Evolutionary conservation across 2,888 invertebrate genomes (phyloP).

Genomic region (Drosophila mettleri): DNA sequence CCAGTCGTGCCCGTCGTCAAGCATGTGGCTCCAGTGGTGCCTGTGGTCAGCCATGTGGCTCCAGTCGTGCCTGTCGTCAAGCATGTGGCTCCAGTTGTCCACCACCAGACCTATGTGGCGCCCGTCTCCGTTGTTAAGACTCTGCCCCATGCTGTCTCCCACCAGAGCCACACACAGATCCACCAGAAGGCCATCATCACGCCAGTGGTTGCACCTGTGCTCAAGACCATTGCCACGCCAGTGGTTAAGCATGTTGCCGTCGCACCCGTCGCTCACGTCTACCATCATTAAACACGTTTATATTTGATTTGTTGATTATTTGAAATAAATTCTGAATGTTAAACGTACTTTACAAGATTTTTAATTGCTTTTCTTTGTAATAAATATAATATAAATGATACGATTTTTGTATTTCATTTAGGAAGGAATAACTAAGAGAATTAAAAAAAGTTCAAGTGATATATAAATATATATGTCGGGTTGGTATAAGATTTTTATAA

Average conservation of each 20-base stretch:
- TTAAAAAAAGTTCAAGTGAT: too few species aligned
- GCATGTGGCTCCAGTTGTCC: slow-evolving; percentile 43
- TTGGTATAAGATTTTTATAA: too few species aligned
- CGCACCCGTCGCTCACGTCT: slow-evolving; percentile 68
- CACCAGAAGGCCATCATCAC: slow-evolving; percentile 70
- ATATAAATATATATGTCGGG: too few species aligned
- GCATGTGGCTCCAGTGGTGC: slow-evolving; percentile 52
- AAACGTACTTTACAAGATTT: background rate
- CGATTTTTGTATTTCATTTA: too few species aligned
- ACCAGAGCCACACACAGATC: slow-evolving; percentile 78
- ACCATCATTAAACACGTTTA: slow-evolving; percentile 57
- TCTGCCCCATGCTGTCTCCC: slow-evolving; percentile 61
- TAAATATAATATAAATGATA: too few species aligned
- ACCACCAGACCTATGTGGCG: slow-evolving; percentile 51
- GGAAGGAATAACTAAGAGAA: too few species aligned
- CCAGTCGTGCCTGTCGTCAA: slow-evolving; percentile 45
- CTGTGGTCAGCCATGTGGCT: slow-evolving; percentile 30
- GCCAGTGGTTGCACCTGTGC: slow-evolving; percentile 58
- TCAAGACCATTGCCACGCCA: slow-evolving; percentile 64
- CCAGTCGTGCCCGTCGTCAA: slow-evolving; percentile 65
- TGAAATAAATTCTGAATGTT: slow-evolving; percentile 62
- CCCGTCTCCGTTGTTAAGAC: slow-evolving; percentile 60
- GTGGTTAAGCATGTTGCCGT: slow-evolving; percentile 61
- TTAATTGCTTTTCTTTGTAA: background rate
- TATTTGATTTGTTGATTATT: slow-evolving; percentile 47